A percentile compares a stretch with the other conserved stretches of the same genome.
Evolutionary conservation across 2,113 vertebrate genomes (phyloP).

Genomic region (Otolemur garnettii): DNA sequence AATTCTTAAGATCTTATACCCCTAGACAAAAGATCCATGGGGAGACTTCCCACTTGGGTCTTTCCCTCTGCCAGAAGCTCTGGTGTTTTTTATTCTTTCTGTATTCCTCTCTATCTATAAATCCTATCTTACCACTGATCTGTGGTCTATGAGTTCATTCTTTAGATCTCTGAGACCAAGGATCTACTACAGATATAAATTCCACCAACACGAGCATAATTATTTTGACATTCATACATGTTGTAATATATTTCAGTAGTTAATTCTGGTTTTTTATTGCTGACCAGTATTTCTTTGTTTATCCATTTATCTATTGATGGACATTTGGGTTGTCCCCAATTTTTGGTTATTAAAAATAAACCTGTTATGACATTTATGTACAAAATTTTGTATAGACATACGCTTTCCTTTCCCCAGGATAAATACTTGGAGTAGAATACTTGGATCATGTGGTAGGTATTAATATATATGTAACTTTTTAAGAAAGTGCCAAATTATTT

Average conservation of each 20-base stretch:
- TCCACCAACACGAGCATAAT: background rate
- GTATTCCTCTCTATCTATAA: too few species aligned
- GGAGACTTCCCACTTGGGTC: too few species aligned
- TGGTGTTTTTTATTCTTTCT: too few species aligned
- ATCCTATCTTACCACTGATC: too few species aligned
- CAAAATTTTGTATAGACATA: background rate
- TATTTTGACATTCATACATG: conserved; percentile 30
- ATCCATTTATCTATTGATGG: background rate
- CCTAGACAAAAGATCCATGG: too few species aligned
- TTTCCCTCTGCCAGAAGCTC: too few species aligned
- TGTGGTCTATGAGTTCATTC: too few species aligned
- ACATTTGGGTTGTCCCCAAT: conserved; percentile 16
- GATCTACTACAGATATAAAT: too few species aligned
- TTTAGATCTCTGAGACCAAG: too few species aligned
- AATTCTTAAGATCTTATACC: too few species aligned
- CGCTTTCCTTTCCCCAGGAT: background rate
- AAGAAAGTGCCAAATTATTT: conserved; percentile 10
- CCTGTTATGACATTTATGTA: background rate
- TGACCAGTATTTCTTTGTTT: conserved; percentile 17
- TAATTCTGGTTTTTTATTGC: conserved; percentile 32
- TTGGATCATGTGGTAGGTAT: background rate
- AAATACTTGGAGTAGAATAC: conserved; percentile 38
- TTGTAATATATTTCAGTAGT: background rate
- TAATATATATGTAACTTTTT: background rate
- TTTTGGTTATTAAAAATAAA: conserved; percentile 20